Evolutionary conservation across 2,888 invertebrate genomes (phyloP).

Genomic region (Drosophila trichaetosa): DNA sequence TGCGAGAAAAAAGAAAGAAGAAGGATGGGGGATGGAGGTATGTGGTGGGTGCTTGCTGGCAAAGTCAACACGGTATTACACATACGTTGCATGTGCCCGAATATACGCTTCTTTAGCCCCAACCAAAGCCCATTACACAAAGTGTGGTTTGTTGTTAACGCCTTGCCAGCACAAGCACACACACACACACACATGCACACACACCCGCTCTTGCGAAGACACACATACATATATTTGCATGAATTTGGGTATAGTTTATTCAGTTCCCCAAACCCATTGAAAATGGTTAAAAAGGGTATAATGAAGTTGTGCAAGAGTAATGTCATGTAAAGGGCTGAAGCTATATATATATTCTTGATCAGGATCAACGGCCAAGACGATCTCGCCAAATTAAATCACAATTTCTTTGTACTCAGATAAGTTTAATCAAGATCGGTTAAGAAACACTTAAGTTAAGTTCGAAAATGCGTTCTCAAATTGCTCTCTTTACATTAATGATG

Average conservation of each 20-base stretch:
- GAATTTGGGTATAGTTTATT: conserved; percentile 53
- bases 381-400: neutral
- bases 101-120: conserved; percentile 38
- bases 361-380: neutral
- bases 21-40: neutral
- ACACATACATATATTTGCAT: conserved; percentile 32
- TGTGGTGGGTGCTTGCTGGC: conserved; percentile 53
- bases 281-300: neutral
- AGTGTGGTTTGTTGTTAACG: conserved; percentile 75
- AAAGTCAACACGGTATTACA: conserved; percentile 69
- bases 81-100: conserved; percentile 46
- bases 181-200: conserved; percentile 1
- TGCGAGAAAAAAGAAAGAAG: neutral
- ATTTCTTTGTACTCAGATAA: too few species aligned
- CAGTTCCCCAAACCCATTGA: conserved; percentile 19
- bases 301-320: neutral
- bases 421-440: neutral
- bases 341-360: neutral
- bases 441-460: neutral
- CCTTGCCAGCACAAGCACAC: conserved; percentile 45
- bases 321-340: neutral
- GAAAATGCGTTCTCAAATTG: too few species aligned
- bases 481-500: too few species aligned
- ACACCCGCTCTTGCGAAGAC: neutral
- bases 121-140: conserved; percentile 68